These are phyloP conservation scores for Cynodonichthys magdalenae DNA, from an alignment of 2,797 vertebrate species.

Conservation along the genomic window DNA sequence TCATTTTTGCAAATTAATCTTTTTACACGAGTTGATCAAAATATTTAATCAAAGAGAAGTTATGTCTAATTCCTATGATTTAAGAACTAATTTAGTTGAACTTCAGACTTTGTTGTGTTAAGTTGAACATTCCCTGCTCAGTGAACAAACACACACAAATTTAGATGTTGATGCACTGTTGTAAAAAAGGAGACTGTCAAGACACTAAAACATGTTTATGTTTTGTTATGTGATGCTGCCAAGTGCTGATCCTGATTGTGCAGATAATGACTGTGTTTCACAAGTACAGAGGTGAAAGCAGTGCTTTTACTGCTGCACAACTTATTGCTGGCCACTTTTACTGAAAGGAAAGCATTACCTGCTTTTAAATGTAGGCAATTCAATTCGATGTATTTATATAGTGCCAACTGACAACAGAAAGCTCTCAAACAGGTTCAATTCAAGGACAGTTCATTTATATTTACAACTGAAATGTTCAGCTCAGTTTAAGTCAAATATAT, in stretches of 20 bases:
- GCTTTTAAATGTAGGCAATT: neutral
- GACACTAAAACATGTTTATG: conserved; percentile 4
- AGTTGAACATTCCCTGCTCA: neutral
- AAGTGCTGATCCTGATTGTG: neutral
- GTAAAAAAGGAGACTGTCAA: neutral
- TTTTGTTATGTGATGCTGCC: conserved; percentile 5
- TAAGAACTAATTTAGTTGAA: neutral
- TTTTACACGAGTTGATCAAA: conserved; percentile 24
- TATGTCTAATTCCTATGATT: conserved; percentile 10
- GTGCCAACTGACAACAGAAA: no score
- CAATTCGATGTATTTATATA: no score
- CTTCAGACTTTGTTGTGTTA: neutral
- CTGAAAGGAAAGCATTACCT: neutral
- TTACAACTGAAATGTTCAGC: no score
- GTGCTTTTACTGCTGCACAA: neutral
- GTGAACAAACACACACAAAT: neutral
- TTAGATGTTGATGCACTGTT: neutral
- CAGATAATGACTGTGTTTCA: conserved; percentile 11
- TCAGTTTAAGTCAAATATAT: no score
- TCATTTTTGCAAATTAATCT: conserved; percentile 22
- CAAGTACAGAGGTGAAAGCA: conserved; percentile 8
- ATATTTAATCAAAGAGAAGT: conserved; percentile 15
- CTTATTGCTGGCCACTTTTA: neutral
- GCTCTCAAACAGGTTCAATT: no score
- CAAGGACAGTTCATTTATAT: no score